Conservation (phyloP, 2,113 vertebrate species). For the Climacteris rufus region DNA sequence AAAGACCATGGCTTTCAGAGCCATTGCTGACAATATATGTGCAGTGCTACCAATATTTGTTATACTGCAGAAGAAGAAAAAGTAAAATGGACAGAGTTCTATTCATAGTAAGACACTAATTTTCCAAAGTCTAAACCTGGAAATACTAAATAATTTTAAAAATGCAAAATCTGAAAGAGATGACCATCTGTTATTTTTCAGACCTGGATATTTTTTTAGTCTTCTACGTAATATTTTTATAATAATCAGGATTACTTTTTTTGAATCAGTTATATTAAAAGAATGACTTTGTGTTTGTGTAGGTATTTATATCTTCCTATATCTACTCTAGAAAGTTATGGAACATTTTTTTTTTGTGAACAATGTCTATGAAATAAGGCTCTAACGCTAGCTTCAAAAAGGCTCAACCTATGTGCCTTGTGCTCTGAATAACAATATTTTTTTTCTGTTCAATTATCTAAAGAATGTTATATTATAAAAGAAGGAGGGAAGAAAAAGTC, state of each 20-base stretch:
- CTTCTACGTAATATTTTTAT: background rate
- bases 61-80: background rate
- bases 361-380: background rate
- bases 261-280: background rate
- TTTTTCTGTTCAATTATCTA: background rate
- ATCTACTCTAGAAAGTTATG: background rate
- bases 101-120: background rate
- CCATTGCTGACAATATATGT: background rate
- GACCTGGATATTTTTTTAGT: background rate
- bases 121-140: background rate
- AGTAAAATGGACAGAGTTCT: background rate
- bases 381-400: background rate
- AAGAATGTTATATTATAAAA: background rate
- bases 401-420: background rate
- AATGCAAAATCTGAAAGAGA: background rate
- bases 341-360: background rate
- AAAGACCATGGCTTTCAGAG: background rate
- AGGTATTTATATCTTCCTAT: background rate
- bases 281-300: background rate
- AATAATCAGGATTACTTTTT: background rate
- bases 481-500: background rate
- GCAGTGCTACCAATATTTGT: background rate
- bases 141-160: background rate
- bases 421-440: background rate
- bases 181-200: background rate